phyloP scores from a whole-genome alignment of 2,888 invertebrate genomes.

The Spodoptera littoralis region DNA sequence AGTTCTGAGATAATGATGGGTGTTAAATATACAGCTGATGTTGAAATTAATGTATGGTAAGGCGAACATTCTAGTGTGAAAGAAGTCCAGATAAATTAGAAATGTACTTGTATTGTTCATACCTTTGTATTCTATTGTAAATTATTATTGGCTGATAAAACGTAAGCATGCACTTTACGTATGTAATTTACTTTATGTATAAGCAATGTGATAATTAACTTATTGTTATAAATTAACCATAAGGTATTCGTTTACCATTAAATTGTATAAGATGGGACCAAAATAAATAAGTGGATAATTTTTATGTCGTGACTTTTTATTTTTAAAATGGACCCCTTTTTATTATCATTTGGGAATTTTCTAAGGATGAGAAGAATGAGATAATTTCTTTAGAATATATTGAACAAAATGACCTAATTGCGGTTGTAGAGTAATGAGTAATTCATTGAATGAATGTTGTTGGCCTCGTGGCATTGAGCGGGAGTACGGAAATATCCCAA shows the following conservation, averaged over 20 bases:
- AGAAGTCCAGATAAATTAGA: slow-evolving; percentile 5
- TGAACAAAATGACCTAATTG: slow-evolving; percentile 50
- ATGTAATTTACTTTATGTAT: slow-evolving; percentile 32
- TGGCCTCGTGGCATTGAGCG: slow-evolving; percentile 86
- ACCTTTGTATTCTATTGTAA: slow-evolving; percentile 33
- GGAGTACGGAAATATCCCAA: slow-evolving; percentile 59
- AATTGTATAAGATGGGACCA: slow-evolving; percentile 74
- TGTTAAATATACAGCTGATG: slow-evolving; percentile 7
- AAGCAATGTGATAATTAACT: slow-evolving; percentile 60
- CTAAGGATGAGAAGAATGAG: not conserved
- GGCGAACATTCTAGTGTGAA: slow-evolving; percentile 4
- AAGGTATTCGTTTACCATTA: slow-evolving; percentile 56
- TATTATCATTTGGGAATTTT: not conserved
- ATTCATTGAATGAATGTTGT: slow-evolving; percentile 80
- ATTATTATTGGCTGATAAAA: slow-evolving; percentile 51
- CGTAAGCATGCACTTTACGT: slow-evolving; percentile 31
- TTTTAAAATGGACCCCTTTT: not conserved
- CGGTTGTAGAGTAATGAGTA: slow-evolving; percentile 71
- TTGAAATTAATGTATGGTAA: slow-evolving; percentile 5
- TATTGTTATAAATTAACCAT: slow-evolving; percentile 54
- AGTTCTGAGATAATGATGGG: slow-evolving; percentile 22
- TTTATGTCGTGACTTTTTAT: slow-evolving; percentile 43
- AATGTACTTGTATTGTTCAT: slow-evolving; percentile 21
- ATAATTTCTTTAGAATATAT: slow-evolving; percentile 5
- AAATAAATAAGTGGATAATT: slow-evolving; percentile 70